A percentile compares a stretch with the other conserved stretches of the same genome.
Conservation (phyloP, 2,888 invertebrate species). For the Calameuta idolon region DNA sequence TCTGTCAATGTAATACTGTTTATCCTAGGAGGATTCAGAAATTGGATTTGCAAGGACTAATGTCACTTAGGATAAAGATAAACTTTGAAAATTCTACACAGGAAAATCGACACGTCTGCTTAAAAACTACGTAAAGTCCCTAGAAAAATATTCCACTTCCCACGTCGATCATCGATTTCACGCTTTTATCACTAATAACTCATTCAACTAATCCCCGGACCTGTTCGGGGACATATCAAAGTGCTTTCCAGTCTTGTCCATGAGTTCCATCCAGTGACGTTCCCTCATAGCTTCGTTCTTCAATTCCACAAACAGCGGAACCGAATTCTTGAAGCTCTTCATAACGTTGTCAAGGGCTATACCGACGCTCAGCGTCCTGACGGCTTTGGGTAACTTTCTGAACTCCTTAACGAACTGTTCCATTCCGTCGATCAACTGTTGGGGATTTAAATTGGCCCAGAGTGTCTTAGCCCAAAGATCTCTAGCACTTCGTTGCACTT, state of each 20-base stretch:
- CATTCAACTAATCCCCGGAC: conserved; percentile 38
- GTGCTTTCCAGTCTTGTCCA: conserved; percentile 83
- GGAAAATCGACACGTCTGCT: background rate
- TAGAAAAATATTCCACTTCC: background rate
- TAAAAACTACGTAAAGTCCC: background rate
- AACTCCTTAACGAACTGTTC: conserved; percentile 86
- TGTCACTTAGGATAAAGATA: background rate
- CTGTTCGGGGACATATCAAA: conserved; percentile 89
- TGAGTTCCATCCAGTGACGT: conserved; percentile 90
- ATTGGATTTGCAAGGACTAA: background rate
- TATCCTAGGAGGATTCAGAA: background rate
- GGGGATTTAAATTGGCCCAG: conserved; percentile 89
- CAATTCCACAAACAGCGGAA: conserved; percentile 90
- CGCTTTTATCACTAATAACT: background rate
- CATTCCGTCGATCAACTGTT: conserved; percentile 85
- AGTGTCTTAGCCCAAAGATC: conserved; percentile 88
- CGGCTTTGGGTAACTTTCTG: conserved; percentile 77
- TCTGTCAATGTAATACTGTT: background rate
- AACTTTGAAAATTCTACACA: background rate
- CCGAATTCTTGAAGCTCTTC: conserved; percentile 88
- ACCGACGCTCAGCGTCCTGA: conserved; percentile 73
- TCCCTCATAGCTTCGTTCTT: conserved; percentile 92
- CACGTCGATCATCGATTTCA: background rate
- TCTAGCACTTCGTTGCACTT: conserved; percentile 80
- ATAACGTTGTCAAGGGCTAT: conserved; percentile 82